Conservation (phyloP, 2,113 vertebrate genomes). For the Chaenocephalus aceratus region DNA sequence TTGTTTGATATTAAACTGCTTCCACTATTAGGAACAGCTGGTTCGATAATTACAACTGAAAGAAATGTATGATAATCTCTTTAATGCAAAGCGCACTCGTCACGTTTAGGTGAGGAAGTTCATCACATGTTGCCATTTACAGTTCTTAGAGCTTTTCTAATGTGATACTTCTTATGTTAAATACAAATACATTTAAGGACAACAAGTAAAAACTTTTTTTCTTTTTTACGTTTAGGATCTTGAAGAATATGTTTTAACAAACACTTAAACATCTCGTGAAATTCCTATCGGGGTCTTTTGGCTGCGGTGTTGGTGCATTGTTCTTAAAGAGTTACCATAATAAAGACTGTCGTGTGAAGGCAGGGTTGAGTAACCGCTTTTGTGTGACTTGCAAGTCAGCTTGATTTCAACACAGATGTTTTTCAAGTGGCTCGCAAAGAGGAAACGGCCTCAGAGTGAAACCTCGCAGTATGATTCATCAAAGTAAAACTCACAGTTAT, state of each 20-base stretch:
- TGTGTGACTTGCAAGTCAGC: not conserved
- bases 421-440: slow-evolving; percentile 1
- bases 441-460: slow-evolving; percentile 15
- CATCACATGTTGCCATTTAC: no score
- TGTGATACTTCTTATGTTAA: no score
- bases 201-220: no score
- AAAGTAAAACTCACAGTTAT: not conserved
- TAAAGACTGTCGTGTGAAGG: not conserved
- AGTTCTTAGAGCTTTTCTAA: no score
- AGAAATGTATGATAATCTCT: not conserved
- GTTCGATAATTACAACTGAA: not conserved
- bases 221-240: not conserved
- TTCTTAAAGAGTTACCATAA: no score
- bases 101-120: no score
- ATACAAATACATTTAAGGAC: no score
- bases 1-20: not conserved
- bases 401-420: not conserved
- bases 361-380: not conserved
- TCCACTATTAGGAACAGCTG: not conserved
- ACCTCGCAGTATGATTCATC: not conserved
- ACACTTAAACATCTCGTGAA: not conserved
- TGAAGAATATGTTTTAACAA: not conserved
- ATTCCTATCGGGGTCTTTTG: not conserved
- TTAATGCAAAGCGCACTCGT: not conserved
- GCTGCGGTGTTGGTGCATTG: not conserved